Base-by-base conservation (phyloP, 2,888 invertebrate species). In the Hydrotaea diabolus region DNA sequence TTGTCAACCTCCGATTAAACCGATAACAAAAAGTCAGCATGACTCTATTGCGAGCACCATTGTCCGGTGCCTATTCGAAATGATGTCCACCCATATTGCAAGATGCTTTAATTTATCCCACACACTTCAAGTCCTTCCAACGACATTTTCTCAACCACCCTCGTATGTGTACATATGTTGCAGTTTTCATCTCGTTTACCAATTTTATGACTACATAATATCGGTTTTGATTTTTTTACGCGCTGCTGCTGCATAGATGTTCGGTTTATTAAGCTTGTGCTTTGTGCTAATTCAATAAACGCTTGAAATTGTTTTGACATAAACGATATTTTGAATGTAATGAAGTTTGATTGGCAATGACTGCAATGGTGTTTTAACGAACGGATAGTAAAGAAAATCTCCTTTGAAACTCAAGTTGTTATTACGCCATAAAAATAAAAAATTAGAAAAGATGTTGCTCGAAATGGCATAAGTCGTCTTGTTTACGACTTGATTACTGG, bases 311-410 rank as follows among this genome's bases (percentile, higher is more conserved):
- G 23, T 69, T 69, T 46, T 69, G 69, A 69, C 69, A 69, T 23
- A 69, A 19, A 69, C 21, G 7, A 15, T 69, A 17, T 46, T 69
- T 46, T 23, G 66, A 69, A 21, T 23, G 15, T 69, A 69, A 69
- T 69, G 23, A 69, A 69, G 46, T 69, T 69, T 69, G 69, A 69
- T 23, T 23, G 15, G 43, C 11, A 39, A 69, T 69, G 43, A 23
- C 19, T 43, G 23, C 19, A 19, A 15, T 62, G n/a, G 2, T 36
- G 62, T 62, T 36, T 8, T 9, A 49, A 49, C 49, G n/a, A n/a
- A n/a, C n/a, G 15, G 49, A n/a, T 49, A 49, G 13, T n/a, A 49
- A 49, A 49, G 3, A 9, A 43, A 31, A n/a, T n/a, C 49, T 3
- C 49, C 49, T 49, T 49, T 39, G 39, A 13, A 39, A 39, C 9